phyloP scores from a whole-genome alignment of 2,113 vertebrate genomes.

The Oxygymnocypris stewartii region DNA sequence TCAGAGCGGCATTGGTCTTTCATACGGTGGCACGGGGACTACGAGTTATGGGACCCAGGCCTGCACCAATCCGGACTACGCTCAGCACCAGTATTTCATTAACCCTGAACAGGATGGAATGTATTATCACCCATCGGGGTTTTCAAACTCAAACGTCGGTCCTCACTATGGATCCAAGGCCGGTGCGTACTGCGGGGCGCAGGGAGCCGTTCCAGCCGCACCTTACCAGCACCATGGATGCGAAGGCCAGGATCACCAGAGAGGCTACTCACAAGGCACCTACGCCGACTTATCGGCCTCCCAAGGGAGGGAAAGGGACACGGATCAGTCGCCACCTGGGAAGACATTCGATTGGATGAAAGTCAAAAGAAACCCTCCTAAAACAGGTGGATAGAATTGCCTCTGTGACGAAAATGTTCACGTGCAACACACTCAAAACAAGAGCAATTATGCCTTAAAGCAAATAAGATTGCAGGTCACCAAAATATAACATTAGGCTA shows the following conservation, averaged over 20 bases:
- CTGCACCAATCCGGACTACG: constrained; percentile 72
- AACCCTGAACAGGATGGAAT: constrained; percentile 79
- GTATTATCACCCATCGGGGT: constrained; percentile 81
- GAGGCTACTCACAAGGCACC: constrained; percentile 71
- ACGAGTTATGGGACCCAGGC: constrained; percentile 73
- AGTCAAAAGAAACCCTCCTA: constrained; percentile 95
- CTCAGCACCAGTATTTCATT: constrained; percentile 83
- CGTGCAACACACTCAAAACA: background rate
- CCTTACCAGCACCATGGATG: constrained; percentile 70
- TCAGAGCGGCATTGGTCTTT: constrained; percentile 68
- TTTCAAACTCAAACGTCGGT: constrained; percentile 67
- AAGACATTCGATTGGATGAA: constrained; percentile 98
- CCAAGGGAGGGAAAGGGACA: constrained; percentile 77
- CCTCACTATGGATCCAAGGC: constrained; percentile 75
- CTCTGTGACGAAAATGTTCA: background rate
- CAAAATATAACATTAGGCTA: background rate
- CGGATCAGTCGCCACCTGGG: constrained; percentile 73
- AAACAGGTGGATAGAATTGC: constrained; percentile 82
- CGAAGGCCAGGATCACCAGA: constrained; percentile 80
- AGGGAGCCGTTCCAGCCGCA: constrained; percentile 64
- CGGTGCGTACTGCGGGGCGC: constrained; percentile 80
- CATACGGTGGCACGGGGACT: constrained; percentile 69
- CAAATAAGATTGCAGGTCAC: background rate
- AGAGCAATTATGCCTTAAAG: background rate
- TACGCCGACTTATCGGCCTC: constrained; percentile 76